Evolutionary conservation across 1,140 invertebrate species (phyloP).

Genomic region (Drosophila leontia): DNA sequence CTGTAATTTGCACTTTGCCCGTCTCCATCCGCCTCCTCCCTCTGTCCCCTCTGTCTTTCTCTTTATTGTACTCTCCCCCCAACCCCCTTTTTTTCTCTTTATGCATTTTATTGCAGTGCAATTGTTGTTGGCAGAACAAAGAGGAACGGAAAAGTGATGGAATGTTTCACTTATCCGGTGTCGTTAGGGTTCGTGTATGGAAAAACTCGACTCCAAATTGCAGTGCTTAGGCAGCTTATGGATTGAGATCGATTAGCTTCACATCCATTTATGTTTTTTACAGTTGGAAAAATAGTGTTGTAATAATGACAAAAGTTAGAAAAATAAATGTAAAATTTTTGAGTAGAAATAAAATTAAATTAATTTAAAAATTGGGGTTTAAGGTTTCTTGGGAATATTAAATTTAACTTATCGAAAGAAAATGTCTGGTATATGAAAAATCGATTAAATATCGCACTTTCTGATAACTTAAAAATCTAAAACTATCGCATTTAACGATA

Average conservation of each 20-base stretch:
- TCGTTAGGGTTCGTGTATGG: conserved; percentile 27
- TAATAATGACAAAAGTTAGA: fast-evolving
- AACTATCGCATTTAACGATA: neutral
- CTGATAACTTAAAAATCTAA: neutral
- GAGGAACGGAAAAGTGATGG: conserved; percentile 39
- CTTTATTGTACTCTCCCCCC: neutral
- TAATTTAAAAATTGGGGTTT: neutral
- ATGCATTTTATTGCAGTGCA: conserved; percentile 32
- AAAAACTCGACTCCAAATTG: conserved; percentile 21
- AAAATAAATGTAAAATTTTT: neutral
- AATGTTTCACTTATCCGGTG: conserved; percentile 49
- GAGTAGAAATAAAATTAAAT: neutral
- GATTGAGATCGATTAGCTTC: conserved; percentile 36
- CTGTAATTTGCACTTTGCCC: conserved; percentile 77
- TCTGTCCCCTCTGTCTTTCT: neutral
- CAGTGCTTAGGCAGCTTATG: conserved; percentile 26
- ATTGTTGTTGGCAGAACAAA: conserved; percentile 34
- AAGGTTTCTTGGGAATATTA: neutral
- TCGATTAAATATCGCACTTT: too few species aligned
- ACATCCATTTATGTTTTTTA: conserved; percentile 5
- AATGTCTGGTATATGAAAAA: too few species aligned
- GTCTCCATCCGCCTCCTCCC: conserved; percentile 6
- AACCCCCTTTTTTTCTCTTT: conserved; percentile 1
- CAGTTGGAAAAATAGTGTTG: neutral
- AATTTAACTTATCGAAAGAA: neutral